phyloP scores from a whole-genome alignment of 2,888 invertebrate genomes.

The Maniola hyperantus region DNA sequence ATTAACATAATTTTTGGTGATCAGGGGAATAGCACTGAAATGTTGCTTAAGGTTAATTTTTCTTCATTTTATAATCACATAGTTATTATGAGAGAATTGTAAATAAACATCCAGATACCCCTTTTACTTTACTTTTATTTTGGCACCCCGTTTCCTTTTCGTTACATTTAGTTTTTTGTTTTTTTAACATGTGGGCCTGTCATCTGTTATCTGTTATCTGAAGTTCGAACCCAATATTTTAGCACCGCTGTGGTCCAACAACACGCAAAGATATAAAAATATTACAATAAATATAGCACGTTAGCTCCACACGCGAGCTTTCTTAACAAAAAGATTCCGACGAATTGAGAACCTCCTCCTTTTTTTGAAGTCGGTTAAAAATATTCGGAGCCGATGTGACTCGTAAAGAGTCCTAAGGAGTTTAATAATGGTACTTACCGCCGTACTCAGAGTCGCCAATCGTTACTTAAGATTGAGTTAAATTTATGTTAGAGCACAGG shows the following conservation, averaged over 20 bases:
- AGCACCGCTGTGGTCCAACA: conserved; percentile 30
- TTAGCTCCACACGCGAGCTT: background rate
- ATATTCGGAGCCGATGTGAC: no score
- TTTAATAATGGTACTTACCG: no score
- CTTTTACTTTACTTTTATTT: conserved; percentile 80
- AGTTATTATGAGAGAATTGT: conserved; percentile 79
- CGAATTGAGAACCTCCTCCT: no score
- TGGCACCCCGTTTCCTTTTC: conserved; percentile 40
- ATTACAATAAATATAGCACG: background rate
- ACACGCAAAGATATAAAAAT: background rate
- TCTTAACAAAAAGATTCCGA: background rate
- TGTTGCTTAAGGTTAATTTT: conserved; percentile 73
- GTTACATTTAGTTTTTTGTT: conserved; percentile 25
- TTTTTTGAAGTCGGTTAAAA: no score
- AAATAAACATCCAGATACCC: conserved; percentile 82
- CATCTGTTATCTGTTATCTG: conserved; percentile 45
- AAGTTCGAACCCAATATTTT: conserved; percentile 46
- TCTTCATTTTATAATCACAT: conserved; percentile 67
- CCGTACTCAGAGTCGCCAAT: no score
- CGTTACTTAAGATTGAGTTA: no score
- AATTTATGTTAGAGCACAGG: no score
- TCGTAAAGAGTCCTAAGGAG: no score
- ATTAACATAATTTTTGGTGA: conserved; percentile 76
- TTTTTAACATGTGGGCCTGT: conserved; percentile 50
- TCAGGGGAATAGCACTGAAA: conserved; percentile 67